phyloP scores from a whole-genome alignment of 1,140 invertebrate genomes.

The Cheumatopsyche charites region DNA sequence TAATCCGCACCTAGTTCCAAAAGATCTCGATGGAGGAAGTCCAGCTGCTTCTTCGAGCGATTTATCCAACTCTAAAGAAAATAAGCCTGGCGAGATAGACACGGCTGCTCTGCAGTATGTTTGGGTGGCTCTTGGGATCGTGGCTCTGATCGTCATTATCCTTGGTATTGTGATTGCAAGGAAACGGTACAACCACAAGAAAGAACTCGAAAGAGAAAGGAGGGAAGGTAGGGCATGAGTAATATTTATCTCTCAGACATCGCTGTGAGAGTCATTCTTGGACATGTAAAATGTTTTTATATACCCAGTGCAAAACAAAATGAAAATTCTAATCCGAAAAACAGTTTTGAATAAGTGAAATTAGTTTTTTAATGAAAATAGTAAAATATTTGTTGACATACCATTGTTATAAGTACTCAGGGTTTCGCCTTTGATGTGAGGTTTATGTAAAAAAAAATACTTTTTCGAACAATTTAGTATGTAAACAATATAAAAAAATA shows the following conservation, averaged over 20 bases:
- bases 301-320: too few relatives aligned
- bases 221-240: constrained; percentile 44
- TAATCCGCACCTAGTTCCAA: constrained; percentile 44
- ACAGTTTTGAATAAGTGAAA: constrained; percentile 1
- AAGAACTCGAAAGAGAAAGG: constrained; percentile 45
- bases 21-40: constrained; percentile 33
- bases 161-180: constrained; percentile 40
- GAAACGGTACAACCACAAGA: constrained; percentile 48
- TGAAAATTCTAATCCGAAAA: not conserved
- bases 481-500: constrained; percentile 10
- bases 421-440: constrained; percentile 4
- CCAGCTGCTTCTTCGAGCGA: constrained; percentile 44
- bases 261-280: constrained; percentile 19
- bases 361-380: constrained; percentile 7
- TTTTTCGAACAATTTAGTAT: not conserved
- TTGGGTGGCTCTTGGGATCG: constrained; percentile 43
- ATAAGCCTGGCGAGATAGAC: constrained; percentile 12
- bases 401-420: constrained; percentile 20
- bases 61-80: constrained; percentile 16
- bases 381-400: not conserved
- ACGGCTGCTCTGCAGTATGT: constrained; percentile 35
- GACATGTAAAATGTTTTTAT: constrained; percentile 4
- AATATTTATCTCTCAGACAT: constrained; percentile 35
- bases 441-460: constrained; percentile 9
- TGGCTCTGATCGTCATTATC: constrained; percentile 42